phyloP scores from a whole-genome alignment of 1,140 invertebrate species.

The Hylyphantes graminicola region DNA sequence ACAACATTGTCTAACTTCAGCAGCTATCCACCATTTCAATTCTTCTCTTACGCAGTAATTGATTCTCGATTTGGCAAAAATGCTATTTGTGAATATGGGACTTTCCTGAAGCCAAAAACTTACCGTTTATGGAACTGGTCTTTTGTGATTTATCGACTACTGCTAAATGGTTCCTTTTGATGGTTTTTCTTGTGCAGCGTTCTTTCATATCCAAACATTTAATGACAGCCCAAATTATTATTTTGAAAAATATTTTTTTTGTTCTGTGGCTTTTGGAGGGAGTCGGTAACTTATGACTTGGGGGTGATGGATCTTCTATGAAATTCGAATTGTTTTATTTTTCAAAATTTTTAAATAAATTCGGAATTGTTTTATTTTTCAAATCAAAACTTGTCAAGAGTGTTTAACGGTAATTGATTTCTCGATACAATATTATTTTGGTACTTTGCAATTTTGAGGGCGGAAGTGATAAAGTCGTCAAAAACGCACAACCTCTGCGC shows the following conservation, averaged over 20 bases:
- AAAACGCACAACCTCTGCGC: too few species aligned
- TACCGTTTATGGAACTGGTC: conserved; percentile 17
- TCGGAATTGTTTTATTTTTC: too few species aligned
- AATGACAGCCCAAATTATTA: too few species aligned
- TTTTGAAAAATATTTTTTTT: background rate
- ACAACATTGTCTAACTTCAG: too few species aligned
- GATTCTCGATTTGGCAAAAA: conserved; percentile 58
- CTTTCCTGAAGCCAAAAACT: background rate
- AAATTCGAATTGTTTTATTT: too few species aligned
- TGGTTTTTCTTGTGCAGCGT: background rate
- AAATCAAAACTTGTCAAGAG: too few species aligned
- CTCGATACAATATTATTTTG: too few species aligned
- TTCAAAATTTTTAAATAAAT: too few species aligned
- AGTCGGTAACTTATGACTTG: background rate
- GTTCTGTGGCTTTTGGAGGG: background rate
- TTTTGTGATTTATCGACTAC: conserved; percentile 39
- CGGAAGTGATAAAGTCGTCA: too few species aligned
- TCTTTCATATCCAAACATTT: background rate
- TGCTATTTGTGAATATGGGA: conserved; percentile 34
- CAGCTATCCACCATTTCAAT: background rate
- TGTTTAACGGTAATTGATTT: too few species aligned
- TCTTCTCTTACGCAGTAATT: conserved; percentile 26
- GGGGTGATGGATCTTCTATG: too few species aligned
- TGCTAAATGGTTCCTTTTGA: conserved; percentile 4
- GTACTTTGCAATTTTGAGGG: too few species aligned